Evolutionary conservation across 2,888 invertebrate species (phyloP).

Genomic region (Drosophila siamana): DNA sequence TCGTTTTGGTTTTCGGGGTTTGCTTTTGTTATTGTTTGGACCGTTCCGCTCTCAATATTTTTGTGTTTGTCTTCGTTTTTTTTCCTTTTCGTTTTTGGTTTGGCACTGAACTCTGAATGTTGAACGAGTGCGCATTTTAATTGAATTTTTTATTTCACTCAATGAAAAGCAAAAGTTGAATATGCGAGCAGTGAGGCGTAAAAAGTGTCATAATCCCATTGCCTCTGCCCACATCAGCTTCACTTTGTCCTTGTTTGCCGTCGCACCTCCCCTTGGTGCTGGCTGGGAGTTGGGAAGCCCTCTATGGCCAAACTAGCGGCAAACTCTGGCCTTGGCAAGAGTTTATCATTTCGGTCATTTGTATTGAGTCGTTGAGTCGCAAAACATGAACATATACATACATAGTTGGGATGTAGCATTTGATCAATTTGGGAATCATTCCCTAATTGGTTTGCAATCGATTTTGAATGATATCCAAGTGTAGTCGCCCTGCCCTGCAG

Average conservation of each 20-base stretch:
- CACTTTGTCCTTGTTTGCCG: not conserved
- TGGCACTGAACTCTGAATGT: conserved; percentile 48
- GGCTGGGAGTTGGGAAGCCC: too few species aligned
- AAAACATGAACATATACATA: conserved; percentile 19
- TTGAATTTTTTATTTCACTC: conserved; percentile 76
- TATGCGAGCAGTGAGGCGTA: conserved; percentile 57
- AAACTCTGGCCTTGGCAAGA: conserved; percentile 24
- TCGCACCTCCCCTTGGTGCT: not conserved
- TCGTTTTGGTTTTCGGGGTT: conserved; percentile 1
- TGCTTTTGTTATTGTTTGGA: conserved; percentile 33
- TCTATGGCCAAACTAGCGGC: not conserved
- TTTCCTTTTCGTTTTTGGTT: conserved; percentile 21
- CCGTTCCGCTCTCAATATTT: conserved; percentile 70
- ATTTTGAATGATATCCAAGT: conserved; percentile 55
- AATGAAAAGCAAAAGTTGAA: conserved; percentile 71
- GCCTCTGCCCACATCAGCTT: conserved; percentile 14
- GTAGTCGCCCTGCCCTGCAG: conserved; percentile 10
- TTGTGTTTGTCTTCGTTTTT: conserved; percentile 8
- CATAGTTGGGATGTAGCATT: conserved; percentile 23
- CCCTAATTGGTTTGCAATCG: conserved; percentile 69
- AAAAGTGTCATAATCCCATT: conserved; percentile 69
- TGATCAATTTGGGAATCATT: conserved; percentile 53
- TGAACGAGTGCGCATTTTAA: conserved; percentile 69
- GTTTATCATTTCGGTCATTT: conserved; percentile 38
- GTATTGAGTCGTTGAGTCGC: conserved; percentile 6